Evolutionary conservation across 2,888 invertebrate genomes (phyloP).

Genomic region (Drosophila affinis): DNA sequence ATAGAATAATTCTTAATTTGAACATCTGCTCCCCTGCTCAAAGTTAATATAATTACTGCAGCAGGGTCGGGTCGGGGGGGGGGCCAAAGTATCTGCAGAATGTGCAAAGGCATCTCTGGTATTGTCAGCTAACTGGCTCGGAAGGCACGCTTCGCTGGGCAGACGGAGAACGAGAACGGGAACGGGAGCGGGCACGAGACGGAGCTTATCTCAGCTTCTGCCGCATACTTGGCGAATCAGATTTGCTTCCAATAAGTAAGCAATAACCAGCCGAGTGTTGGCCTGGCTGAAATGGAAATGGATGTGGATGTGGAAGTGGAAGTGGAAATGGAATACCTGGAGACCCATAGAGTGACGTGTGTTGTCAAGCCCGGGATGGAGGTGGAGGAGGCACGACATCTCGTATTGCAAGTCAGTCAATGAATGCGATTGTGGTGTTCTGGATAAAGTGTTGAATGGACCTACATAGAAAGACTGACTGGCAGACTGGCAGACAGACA

Average conservation of each 20-base stretch:
- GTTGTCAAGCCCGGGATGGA: background rate
- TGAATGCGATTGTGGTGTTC: slow-evolving; percentile 70
- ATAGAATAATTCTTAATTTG: background rate
- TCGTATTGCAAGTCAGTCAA: slow-evolving; percentile 55
- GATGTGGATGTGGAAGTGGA: slow-evolving; percentile 14
- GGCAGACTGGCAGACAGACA: slow-evolving; percentile 14
- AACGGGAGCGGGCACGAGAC: slow-evolving; percentile 2
- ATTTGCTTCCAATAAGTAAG: slow-evolving; percentile 71
- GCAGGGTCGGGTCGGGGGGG: background rate
- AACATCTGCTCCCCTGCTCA: background rate
- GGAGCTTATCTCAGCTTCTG: slow-evolving; percentile 34
- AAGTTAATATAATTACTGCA: slow-evolving; percentile 9
- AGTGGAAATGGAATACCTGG: slow-evolving; percentile 20
- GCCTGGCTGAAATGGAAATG: slow-evolving; percentile 34
- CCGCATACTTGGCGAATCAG: slow-evolving; percentile 52
- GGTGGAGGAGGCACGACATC: slow-evolving; percentile 1
- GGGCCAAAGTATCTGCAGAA: slow-evolving; percentile 18
- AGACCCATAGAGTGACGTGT: background rate
- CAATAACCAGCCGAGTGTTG: slow-evolving; percentile 58
- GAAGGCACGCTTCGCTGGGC: slow-evolving; percentile 48
- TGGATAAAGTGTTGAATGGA: slow-evolving; percentile 55
- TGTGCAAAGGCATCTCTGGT: slow-evolving; percentile 17
- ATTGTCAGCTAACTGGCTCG: slow-evolving; percentile 8
- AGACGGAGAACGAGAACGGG: slow-evolving; percentile 27
- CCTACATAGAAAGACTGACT: slow-evolving; percentile 24